Base-by-base conservation (phyloP, 30 jellyfish, hydroid and myxozoan genomes). In the Aurelia aurita region DNA sequence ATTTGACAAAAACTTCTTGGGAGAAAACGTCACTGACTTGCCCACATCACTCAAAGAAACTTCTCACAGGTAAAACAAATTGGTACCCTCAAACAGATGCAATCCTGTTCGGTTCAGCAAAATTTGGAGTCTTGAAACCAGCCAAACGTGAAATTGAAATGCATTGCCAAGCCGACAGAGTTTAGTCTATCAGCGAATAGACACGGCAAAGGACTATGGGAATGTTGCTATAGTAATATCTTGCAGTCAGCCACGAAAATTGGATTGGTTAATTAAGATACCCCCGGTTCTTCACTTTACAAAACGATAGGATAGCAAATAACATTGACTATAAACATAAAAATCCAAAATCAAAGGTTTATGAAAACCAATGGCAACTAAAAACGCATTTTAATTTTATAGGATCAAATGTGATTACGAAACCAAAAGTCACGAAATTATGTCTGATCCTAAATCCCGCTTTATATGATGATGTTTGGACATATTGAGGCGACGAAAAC, bases 361-460 rank as follows among this genome's bases (percentile, higher is more conserved):
- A 47, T 53, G 39, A 53, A 73, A 11, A 73, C 85, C 85, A 49
- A 73, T 73, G 85, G 85, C 72, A 73, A 73, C 85, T 46, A 73
- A 46, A n/a, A 73, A 71, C 67, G 85, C 85, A 73, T 39, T 73
- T 73, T 49, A 13, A 73, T 73, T 73, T 49, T 32, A 53, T 14
- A 7, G 57, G 85, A 73, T 73, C 72, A 73, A 73, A 28, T 26
- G 58, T 73, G 72, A 73, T 73, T 49, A 73, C 18, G 18, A 46
- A 73, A 53, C 85, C 85, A 73, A 73, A 73, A 57, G 12, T 73
- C 71, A 73, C 44, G 15, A 67, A 49, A 73, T 49, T 46, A 31
- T 11, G 28, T 53, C 29, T 46, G 58, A 73, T 49, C 85, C 85
- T 32, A 53, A 73, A 73, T 46, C 72, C 34, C 47, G 25, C 64